Evolutionary conservation across 2,113 vertebrate genomes (phyloP).

Genomic region (Serinus canaria): DNA sequence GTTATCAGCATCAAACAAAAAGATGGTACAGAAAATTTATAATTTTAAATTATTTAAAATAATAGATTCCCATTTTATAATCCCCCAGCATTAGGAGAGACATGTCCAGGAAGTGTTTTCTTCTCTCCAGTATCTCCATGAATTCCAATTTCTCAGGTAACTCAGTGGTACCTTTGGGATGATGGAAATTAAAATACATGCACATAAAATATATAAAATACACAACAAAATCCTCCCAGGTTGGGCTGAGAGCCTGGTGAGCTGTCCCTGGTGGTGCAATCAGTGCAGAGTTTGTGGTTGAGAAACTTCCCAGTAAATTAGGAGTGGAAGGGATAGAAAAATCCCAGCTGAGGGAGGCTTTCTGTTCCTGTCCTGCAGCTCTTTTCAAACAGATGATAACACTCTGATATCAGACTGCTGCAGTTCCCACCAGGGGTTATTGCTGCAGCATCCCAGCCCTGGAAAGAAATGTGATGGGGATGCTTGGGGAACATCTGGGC

Average conservation of each 20-base stretch:
- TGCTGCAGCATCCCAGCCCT: not conserved
- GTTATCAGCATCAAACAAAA: not conserved
- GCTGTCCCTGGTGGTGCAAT: not conserved
- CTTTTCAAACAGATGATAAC: not conserved
- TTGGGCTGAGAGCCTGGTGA: accelerated
- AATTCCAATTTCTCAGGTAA: not conserved
- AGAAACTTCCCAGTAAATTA: not conserved
- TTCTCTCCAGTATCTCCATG: not conserved
- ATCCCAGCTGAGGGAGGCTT: not conserved
- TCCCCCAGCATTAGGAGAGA: not conserved
- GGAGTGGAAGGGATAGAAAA: not conserved
- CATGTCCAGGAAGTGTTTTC: not conserved
- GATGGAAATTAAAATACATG: not conserved
- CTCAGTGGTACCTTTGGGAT: not conserved
- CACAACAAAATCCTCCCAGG: not conserved
- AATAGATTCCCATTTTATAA: not conserved
- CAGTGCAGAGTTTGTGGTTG: not conserved
- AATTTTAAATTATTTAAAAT: too few relatives aligned
- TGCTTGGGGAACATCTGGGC: not conserved
- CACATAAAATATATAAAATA: not conserved
- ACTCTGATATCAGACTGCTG: not conserved
- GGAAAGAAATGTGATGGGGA: not conserved
- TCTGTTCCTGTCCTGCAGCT: not conserved
- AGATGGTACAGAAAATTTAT: too few relatives aligned
- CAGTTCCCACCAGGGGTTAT: not conserved